These are phyloP conservation scores for Aethes cnicana DNA, from an alignment of 2,888 invertebrate species.

Conservation along the genomic window DNA sequence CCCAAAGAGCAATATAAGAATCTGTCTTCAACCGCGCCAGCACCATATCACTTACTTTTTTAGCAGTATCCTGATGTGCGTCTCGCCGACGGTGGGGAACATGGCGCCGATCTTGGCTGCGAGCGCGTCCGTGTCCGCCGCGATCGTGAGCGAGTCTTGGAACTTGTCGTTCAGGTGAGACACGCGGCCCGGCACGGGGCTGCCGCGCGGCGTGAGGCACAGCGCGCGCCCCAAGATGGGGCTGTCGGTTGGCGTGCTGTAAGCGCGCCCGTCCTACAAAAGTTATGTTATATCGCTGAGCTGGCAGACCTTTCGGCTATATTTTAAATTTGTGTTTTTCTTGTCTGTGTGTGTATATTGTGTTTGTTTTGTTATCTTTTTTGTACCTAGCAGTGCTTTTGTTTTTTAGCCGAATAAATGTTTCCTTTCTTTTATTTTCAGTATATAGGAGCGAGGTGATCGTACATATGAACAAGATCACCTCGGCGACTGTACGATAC, in stretches of 20 bases:
- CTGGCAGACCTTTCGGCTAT: too few relatives aligned
- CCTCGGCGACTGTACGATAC: too few relatives aligned
- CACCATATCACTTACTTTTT: constrained; percentile 89
- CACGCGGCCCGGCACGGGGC: constrained; percentile 74
- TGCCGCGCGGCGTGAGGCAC: constrained; percentile 74
- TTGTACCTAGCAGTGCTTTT: too few relatives aligned
- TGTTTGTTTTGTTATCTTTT: too few relatives aligned
- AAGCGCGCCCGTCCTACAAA: constrained; percentile 59
- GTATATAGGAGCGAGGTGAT: too few relatives aligned
- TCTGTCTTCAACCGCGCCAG: background rate
- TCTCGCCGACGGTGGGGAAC: constrained; percentile 95
- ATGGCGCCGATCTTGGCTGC: constrained; percentile 91
- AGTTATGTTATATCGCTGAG: too few relatives aligned
- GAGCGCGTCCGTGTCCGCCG: constrained; percentile 86
- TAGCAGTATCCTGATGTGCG: constrained; percentile 91
- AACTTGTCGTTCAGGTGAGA: constrained; percentile 75
- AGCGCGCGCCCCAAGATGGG: constrained; percentile 73
- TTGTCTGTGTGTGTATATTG: too few relatives aligned
- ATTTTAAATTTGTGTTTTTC: too few relatives aligned
- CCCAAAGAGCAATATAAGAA: too few relatives aligned
- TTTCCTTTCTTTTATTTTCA: too few relatives aligned
- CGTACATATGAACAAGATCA: too few relatives aligned
- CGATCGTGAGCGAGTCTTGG: constrained; percentile 85
- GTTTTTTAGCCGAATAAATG: too few relatives aligned
- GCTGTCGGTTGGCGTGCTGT: constrained; percentile 69